Base-by-base conservation (phyloP, 2,888 invertebrate species). In the Drosophila percnosoma region DNA sequence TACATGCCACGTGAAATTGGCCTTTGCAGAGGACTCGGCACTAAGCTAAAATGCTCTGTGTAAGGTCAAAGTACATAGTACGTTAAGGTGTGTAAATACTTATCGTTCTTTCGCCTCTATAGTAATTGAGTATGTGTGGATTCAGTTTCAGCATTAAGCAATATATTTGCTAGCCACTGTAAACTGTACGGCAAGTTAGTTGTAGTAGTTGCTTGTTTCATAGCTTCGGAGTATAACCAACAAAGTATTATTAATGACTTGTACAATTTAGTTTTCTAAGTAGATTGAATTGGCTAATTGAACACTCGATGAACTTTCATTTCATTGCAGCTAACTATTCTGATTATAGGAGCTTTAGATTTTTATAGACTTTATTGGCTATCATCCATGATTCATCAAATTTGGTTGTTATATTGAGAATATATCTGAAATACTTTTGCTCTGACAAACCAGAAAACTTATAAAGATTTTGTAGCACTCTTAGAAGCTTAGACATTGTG, bases 1-100 rank as follows among this genome's bases (percentile, higher is more conserved):
- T 82, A 74, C 67, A 69, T 73, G 70, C 48, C 64, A 62, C 65
- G 73, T 65, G 53, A 80, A 83, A 85, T 85, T 82, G 80, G 75
- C 80, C 24, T 57, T 68, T 61, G 36, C 18, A 51, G 52, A 38
- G 33, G 10, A 21, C 10, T 29, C 45, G 45, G 31, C 38, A 54
- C 59, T 65, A 51, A 54, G 54, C 36, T 58, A 31, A 68, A 57
- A 60, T 52, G 36, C 31, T 36, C 36, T 58, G 38, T 48, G 52
- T 58, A 11, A 70, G 70, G 45, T 75, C 55, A 59, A 27, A 75
- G 33, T 15, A 52, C 55, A 21, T 42, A 75, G 33, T 15, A 48
- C 51, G 31, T 42, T 27, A 21, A 69, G 54, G 61, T 58, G 42
- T 58, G 42, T 38, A 45, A 63, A 54, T 49, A 27, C 48, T 49